A percentile compares a stretch with the other conserved stretches of the same genome.
phyloP scores from a whole-genome alignment of 1,140 invertebrate species.

The Pachypeltis micranthus region DNA sequence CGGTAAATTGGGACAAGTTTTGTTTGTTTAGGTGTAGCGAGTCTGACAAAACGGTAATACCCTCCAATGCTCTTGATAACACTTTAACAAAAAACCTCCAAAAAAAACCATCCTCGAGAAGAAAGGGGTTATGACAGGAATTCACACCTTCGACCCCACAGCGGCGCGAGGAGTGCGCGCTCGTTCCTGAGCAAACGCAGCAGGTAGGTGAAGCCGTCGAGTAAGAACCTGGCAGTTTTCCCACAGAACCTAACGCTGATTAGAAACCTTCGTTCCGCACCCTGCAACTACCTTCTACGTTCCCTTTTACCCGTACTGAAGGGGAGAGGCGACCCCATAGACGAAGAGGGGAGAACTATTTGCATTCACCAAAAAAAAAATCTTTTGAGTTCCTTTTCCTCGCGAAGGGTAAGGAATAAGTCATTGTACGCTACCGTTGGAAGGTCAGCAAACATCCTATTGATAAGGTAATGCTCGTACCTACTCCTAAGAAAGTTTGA shows the following conservation, averaged over 20 bases:
- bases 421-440: neutral
- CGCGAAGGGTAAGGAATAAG: neutral
- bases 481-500: too few species aligned
- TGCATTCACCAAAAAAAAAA: slow-evolving; percentile 2
- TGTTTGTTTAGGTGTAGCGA: too few species aligned
- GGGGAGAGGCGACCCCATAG: neutral
- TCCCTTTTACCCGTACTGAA: neutral
- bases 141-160: slow-evolving; percentile 1
- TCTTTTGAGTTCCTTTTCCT: neutral
- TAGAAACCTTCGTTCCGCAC: too few species aligned
- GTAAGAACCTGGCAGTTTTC: slow-evolving; percentile 1
- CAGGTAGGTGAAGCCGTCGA: neutral
- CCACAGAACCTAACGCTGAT: neutral
- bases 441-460: slow-evolving; percentile 6
- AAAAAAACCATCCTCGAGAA: too few species aligned
- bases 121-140: neutral
- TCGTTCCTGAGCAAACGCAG: neutral
- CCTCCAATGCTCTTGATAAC: too few species aligned
- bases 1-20: too few species aligned
- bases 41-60: too few species aligned
- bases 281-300: too few species aligned
- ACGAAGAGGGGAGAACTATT: too few species aligned
- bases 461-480: neutral
- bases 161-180: too few species aligned
- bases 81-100: too few species aligned